Percentiles rank a stretch among this genome's conserved stretches.
Conservation (phyloP, 1,140 invertebrate genomes). For the Lepeophtheirus salmonis region DNA sequence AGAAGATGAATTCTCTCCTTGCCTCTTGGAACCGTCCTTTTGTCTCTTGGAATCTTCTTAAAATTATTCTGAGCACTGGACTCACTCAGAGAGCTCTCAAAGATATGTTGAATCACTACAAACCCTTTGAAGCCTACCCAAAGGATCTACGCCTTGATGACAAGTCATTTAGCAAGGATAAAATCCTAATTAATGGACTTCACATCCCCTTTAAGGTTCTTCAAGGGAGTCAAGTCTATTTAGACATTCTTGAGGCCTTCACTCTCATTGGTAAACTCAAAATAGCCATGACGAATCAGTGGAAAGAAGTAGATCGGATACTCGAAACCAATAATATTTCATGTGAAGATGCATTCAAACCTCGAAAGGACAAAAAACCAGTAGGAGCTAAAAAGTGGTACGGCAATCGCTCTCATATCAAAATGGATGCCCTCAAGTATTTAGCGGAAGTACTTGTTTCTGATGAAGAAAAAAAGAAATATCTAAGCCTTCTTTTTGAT, state of each 20-base stretch:
- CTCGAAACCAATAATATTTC: background rate
- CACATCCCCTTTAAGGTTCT: background rate
- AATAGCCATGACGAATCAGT: conserved; percentile 6
- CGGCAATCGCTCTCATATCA: background rate
- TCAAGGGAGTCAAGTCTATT: background rate
- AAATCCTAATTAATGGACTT: background rate
- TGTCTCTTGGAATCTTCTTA: background rate
- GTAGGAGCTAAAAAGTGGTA: background rate
- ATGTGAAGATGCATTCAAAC: background rate
- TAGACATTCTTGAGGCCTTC: conserved; percentile 3
- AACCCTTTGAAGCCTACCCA: background rate
- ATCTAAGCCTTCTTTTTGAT: background rate
- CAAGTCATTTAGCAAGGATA: background rate
- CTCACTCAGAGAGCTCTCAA: background rate
- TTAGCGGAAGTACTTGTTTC: background rate
- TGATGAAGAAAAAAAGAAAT: background rate
- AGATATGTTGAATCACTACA: background rate
- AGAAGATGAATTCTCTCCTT: background rate
- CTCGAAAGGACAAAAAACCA: background rate
- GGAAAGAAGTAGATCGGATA: background rate
- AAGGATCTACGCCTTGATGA: background rate
- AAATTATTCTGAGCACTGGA: background rate
- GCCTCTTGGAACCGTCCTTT: background rate
- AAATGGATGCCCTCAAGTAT: background rate
- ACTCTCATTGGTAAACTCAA: conserved; percentile 7